phyloP scores from a whole-genome alignment of 2,888 invertebrate species.

The Melanostoma scalare region DNA sequence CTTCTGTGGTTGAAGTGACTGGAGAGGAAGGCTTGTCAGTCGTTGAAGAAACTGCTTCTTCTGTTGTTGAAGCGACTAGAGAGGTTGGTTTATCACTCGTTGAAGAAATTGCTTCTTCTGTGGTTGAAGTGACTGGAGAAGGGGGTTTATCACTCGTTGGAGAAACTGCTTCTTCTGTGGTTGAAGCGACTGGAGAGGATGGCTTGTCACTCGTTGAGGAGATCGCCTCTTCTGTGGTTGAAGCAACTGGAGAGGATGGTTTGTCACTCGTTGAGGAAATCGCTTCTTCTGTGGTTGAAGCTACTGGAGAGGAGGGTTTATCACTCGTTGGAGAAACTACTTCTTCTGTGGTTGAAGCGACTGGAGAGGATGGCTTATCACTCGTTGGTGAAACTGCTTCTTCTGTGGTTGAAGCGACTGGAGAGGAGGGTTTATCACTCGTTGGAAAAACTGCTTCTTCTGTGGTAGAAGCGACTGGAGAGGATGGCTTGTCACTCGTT shows the following conservation, averaged over 20 bases:
- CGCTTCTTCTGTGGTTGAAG: conserved; percentile 2
- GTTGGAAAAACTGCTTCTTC: neutral
- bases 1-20: neutral
- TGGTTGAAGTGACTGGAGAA: conserved; percentile 25
- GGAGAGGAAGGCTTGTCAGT: conserved; percentile 1
- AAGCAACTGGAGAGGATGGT: neutral
- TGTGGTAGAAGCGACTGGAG: neutral
- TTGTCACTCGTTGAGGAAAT: too few species aligned
- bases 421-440: neutral
- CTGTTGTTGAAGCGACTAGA: neutral
- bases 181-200: neutral
- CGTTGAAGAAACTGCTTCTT: conserved; percentile 8
- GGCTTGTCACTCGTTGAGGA: neutral
- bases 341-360: neutral
- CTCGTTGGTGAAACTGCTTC: conserved; percentile 19
- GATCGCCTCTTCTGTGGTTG: neutral
- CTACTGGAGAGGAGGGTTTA: neutral
- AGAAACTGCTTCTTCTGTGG: conserved; percentile 10
- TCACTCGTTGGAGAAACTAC: conserved; percentile 4
- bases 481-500: neutral
- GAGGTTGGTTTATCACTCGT: conserved; percentile 12
- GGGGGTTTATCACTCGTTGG: neutral
- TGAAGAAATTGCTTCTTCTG: neutral
- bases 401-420: conserved; percentile 1
- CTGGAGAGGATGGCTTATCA: neutral